A percentile compares a stretch with the other conserved stretches of the same genome.
These are phyloP conservation scores for Contarinia nasturtii DNA, from an alignment of 1,140 invertebrate species.

Conservation along the genomic window DNA sequence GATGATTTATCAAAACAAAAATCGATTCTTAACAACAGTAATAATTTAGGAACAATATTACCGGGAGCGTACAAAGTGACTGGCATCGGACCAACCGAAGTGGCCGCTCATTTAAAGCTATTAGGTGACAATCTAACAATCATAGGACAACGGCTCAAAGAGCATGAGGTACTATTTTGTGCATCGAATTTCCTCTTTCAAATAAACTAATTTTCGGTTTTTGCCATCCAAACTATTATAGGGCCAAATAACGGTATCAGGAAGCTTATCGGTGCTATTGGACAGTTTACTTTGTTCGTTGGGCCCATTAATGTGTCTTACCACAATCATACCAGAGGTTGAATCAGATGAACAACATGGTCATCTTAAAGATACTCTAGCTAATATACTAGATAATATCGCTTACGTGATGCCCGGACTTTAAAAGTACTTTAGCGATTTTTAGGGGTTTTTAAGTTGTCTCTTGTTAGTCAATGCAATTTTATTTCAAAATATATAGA, in stretches of 20 bases:
- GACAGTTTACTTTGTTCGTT: conserved; percentile 87
- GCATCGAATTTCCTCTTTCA: background rate
- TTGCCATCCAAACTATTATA: too few relatives aligned
- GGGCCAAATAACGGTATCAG: conserved; percentile 86
- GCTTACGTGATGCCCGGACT: conserved; percentile 94
- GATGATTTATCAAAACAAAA: too few relatives aligned
- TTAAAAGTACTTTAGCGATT: conserved; percentile 24
- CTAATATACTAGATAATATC: conserved; percentile 77
- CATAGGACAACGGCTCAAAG: conserved; percentile 80
- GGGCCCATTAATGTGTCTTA: conserved; percentile 74
- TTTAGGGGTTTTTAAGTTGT: too few relatives aligned
- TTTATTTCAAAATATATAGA: too few relatives aligned
- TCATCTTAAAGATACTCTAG: conserved; percentile 46
- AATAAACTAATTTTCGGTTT: too few relatives aligned
- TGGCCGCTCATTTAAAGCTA: conserved; percentile 80
- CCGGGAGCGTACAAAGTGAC: conserved; percentile 40
- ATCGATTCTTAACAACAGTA: too few relatives aligned
- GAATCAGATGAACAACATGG: conserved; percentile 19
- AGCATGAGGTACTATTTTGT: conserved; percentile 86
- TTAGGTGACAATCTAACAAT: conserved; percentile 84
- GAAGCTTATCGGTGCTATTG: conserved; percentile 80
- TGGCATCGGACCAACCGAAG: conserved; percentile 70
- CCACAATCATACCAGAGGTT: conserved; percentile 60
- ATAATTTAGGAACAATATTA: background rate
- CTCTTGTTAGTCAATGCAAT: too few relatives aligned